Evolutionary conservation across 2,888 invertebrate species (phyloP).

Genomic region (Lepeophtheirus nordmannii): DNA sequence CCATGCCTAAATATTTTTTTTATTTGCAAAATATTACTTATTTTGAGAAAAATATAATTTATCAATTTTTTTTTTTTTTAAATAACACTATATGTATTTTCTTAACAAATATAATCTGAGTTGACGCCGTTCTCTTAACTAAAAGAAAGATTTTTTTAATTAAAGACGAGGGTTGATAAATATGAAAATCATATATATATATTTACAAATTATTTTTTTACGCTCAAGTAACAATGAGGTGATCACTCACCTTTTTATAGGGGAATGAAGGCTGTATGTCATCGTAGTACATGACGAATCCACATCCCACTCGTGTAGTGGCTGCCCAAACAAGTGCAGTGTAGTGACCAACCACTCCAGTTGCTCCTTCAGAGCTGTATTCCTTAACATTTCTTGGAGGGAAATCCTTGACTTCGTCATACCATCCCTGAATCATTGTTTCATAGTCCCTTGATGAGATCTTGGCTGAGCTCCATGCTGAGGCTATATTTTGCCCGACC

Average conservation of each 20-base stretch:
- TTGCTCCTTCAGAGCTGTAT: neutral
- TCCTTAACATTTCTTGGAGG: neutral
- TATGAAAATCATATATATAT: too few species aligned
- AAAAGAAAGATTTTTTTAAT: too few species aligned
- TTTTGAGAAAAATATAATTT: too few species aligned
- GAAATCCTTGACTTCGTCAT: neutral
- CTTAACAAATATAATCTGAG: too few species aligned
- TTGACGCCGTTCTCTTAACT: too few species aligned
- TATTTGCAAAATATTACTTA: too few species aligned
- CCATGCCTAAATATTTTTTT: too few species aligned
- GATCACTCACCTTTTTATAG: neutral
- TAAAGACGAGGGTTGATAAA: too few species aligned
- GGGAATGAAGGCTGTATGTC: neutral
- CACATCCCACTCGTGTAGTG: slow-evolving; percentile 5
- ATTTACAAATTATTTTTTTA: too few species aligned
- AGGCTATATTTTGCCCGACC: neutral
- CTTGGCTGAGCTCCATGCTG: neutral
- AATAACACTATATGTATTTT: too few species aligned
- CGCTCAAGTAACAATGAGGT: too few species aligned
- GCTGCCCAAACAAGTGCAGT: slow-evolving; percentile 1
- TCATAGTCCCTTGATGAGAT: neutral
- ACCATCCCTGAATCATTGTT: slow-evolving; percentile 3
- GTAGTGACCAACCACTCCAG: neutral
- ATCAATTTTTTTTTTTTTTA: too few species aligned
- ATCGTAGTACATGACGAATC: neutral